phyloP scores from a whole-genome alignment of 37 sponge, comb jelly and placozoan species.

The Spongilla lacustris region DNA sequence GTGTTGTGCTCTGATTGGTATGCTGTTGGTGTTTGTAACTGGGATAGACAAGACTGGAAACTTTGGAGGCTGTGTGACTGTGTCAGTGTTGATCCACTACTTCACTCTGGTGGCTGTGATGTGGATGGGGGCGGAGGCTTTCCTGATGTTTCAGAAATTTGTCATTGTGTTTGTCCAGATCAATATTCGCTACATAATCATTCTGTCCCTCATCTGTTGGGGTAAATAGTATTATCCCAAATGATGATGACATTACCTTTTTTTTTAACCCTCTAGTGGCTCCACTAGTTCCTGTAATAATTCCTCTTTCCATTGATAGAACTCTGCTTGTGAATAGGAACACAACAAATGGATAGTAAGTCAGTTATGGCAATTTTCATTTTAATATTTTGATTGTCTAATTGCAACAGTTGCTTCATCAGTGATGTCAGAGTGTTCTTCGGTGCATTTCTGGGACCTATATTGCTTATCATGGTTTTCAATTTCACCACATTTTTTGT shows the following conservation, averaged over 20 bases:
- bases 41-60: constrained; percentile 21
- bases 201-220: constrained; percentile 45
- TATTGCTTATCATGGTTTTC: neutral
- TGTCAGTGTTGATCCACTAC: constrained; percentile 53
- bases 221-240: constrained; percentile 13
- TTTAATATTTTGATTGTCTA: neutral
- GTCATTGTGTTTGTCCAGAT: constrained; percentile 45
- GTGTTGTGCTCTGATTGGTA: constrained; percentile 22
- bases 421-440: constrained; percentile 23
- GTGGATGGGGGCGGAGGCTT: constrained; percentile 62
- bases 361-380: too few species aligned
- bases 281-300: neutral
- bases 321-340: neutral
- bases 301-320: neutral
- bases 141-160: constrained; percentile 45
- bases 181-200: constrained; percentile 8
- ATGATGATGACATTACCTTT: neutral
- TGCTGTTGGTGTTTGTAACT: constrained; percentile 44
- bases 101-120: constrained; percentile 38
- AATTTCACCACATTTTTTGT: neutral
- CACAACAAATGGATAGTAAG: neutral
- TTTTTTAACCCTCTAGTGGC: neutral
- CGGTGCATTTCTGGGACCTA: constrained; percentile 21
- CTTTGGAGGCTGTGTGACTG: constrained; percentile 35
- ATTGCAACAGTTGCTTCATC: constrained; percentile 25